phyloP scores from a whole-genome alignment of 2,797 vertebrate species.

The Austrolebias charrua region DNA sequence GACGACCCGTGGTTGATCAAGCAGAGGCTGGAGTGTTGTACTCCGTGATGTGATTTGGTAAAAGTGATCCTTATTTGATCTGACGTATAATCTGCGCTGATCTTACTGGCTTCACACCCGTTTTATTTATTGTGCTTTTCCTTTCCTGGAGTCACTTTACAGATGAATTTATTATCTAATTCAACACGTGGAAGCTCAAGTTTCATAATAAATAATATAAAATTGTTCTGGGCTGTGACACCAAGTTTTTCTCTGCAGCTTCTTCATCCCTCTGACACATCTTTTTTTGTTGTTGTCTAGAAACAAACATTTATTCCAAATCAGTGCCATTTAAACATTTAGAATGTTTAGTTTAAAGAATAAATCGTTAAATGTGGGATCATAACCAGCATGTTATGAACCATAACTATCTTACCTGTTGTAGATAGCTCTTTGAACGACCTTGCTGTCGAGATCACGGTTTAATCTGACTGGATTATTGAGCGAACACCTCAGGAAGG shows the following conservation, averaged over 20 bases:
- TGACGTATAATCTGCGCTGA: background rate
- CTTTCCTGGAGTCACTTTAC: constrained; percentile 49
- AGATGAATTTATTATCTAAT: constrained; percentile 1
- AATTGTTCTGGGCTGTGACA: too few species aligned
- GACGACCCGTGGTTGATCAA: constrained; percentile 47
- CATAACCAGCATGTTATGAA: background rate
- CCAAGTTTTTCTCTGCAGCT: too few species aligned
- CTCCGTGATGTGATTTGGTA: constrained; percentile 44
- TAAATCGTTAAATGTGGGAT: constrained; percentile 8
- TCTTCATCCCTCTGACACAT: too few species aligned
- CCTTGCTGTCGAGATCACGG: too few species aligned
- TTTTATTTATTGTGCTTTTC: constrained; percentile 67
- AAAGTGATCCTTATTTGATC: constrained; percentile 29
- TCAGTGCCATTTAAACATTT: constrained; percentile 8
- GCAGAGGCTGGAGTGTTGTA: constrained; percentile 40
- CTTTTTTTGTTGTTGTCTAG: too few species aligned
- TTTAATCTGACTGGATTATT: too few species aligned
- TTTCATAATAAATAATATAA: too few species aligned
- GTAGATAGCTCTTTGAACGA: too few species aligned
- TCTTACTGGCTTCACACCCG: background rate
- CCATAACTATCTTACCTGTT: too few species aligned
- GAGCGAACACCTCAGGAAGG: too few species aligned
- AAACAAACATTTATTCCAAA: too few species aligned
- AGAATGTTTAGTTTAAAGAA: background rate
- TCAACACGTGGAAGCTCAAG: background rate